phyloP scores from a whole-genome alignment of 2,797 vertebrate genomes.

The Pempheris klunzingeri region DNA sequence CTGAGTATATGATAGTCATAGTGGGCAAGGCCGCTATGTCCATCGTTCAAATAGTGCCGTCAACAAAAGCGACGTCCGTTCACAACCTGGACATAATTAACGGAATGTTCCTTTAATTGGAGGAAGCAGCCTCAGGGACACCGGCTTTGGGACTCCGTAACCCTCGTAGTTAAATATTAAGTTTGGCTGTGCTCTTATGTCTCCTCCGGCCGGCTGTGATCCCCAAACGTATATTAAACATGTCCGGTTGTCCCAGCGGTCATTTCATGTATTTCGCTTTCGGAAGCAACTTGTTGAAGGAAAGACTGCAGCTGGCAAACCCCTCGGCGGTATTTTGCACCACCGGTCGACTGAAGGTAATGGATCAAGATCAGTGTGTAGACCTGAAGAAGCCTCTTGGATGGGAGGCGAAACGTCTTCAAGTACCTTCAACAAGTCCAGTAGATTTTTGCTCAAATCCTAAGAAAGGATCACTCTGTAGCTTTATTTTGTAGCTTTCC shows the following conservation, averaged over 20 bases:
- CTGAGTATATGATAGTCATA: too few species aligned
- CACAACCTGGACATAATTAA: neutral
- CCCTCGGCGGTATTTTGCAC: conserved; percentile 77
- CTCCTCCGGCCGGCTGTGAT: too few species aligned
- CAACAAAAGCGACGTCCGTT: neutral
- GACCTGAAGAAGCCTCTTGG: too few species aligned
- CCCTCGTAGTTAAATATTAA: too few species aligned
- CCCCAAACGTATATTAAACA: neutral
- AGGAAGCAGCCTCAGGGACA: too few species aligned
- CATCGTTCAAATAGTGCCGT: neutral
- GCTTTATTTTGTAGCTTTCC: neutral
- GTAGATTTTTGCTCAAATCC: too few species aligned
- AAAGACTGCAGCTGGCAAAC: conserved; percentile 80
- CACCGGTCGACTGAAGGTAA: conserved; percentile 78
- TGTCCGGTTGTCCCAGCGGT: conserved; percentile 16
- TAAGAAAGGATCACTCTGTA: too few species aligned
- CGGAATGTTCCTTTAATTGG: neutral
- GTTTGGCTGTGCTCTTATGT: neutral
- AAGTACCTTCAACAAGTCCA: too few species aligned
- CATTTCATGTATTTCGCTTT: conserved; percentile 85
- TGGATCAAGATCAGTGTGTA: too few species aligned
- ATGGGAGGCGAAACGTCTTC: too few species aligned
- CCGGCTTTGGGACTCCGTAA: too few species aligned
- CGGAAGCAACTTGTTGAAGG: conserved; percentile 86
- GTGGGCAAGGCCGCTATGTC: too few species aligned